These are phyloP conservation scores for Ochropleura plecta DNA, from an alignment of 2,888 invertebrate species.

Conservation along the genomic window DNA sequence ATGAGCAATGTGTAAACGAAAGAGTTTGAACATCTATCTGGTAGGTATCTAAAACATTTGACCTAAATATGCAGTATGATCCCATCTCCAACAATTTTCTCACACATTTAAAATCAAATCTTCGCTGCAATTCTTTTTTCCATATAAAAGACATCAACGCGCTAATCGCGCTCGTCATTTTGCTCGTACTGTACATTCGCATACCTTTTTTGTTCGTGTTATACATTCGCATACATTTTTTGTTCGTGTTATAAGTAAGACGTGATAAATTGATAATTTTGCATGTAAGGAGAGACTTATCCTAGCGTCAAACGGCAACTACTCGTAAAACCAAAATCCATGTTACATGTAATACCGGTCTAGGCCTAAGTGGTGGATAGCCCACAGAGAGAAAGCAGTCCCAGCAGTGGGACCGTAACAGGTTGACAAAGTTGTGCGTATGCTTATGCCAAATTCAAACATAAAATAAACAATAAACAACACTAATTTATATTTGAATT, in stretches of 20 bases:
- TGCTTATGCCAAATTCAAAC: not conserved
- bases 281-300: not conserved
- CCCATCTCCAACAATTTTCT: slow-evolving; percentile 12
- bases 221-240: slow-evolving; percentile 40
- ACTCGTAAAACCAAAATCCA: not conserved
- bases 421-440: not conserved
- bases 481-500: slow-evolving; percentile 33
- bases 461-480: not conserved
- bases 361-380: not conserved
- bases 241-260: slow-evolving; percentile 28
- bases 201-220: slow-evolving; percentile 30
- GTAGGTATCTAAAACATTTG: not conserved
- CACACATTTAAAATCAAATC: slow-evolving; percentile 27
- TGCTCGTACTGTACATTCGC: slow-evolving; percentile 30
- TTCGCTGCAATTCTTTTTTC: slow-evolving; percentile 15
- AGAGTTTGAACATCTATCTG: too few species aligned
- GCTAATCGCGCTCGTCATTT: slow-evolving; percentile 43
- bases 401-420: not conserved
- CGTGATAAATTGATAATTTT: not conserved
- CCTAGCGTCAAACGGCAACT: not conserved
- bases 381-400: not conserved
- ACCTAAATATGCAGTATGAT: slow-evolving; percentile 17
- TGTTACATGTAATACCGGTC: not conserved
- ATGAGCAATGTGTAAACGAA: not conserved
- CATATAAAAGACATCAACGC: slow-evolving; percentile 77